A percentile compares a stretch with the other conserved stretches of the same genome.
These are phyloP conservation scores for Zapornia atra DNA, from an alignment of 2,113 vertebrate genomes.

Conservation along the genomic window DNA sequence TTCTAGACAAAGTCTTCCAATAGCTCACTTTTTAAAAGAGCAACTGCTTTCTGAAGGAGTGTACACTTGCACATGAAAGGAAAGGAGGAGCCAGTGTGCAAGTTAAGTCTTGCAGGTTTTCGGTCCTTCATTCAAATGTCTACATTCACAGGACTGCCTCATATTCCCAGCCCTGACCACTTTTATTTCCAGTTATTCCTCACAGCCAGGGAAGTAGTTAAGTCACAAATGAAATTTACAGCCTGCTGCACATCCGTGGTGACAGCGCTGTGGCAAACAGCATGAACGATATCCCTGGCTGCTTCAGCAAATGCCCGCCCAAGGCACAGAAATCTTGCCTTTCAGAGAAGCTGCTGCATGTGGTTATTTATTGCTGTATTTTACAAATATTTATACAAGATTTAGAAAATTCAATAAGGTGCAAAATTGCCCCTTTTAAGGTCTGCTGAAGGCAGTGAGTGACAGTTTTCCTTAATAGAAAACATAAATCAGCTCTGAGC, in stretches of 20 bases:
- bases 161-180: not conserved
- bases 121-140: not conserved
- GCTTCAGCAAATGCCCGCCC: not conserved
- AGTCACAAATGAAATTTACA: slow-evolving; percentile 55
- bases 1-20: not conserved
- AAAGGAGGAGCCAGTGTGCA: not conserved
- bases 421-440: slow-evolving; percentile 41
- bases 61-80: not conserved
- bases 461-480: slow-evolving; percentile 56
- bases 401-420: slow-evolving; percentile 64
- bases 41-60: not conserved
- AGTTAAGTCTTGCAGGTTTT: not conserved
- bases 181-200: slow-evolving; percentile 36
- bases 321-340: slow-evolving; percentile 32
- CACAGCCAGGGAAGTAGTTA: slow-evolving; percentile 25
- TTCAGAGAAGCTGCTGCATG: not conserved
- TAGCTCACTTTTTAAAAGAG: not conserved
- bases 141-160: not conserved
- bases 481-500: slow-evolving; percentile 47
- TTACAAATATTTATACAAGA: slow-evolving; percentile 68
- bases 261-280: slow-evolving; percentile 28
- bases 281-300: not conserved
- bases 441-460: slow-evolving; percentile 34
- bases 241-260: not conserved
- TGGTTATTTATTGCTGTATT: slow-evolving; percentile 55